Percentiles rank a stretch among this genome's conserved stretches.
These are phyloP conservation scores for Orussus abietinus DNA, from an alignment of 1,140 invertebrate genomes.

Conservation along the genomic window DNA sequence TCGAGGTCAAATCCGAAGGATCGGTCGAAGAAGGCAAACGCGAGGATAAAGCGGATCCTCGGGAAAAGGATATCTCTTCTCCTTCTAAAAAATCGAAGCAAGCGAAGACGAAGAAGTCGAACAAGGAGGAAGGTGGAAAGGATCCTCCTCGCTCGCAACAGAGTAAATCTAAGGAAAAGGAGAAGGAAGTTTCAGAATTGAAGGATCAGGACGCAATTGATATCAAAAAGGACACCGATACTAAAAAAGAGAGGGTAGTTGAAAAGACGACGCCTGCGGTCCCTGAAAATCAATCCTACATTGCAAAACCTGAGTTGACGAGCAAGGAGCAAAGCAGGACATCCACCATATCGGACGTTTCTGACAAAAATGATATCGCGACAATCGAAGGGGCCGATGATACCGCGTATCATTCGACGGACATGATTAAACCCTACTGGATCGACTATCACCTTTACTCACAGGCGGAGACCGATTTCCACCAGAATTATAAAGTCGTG, in stretches of 20 bases:
- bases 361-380: constrained; percentile 1
- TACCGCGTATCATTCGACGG: constrained; percentile 22
- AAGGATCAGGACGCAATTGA: no score
- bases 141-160: no score
- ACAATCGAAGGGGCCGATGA: not conserved
- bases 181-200: no score
- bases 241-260: no score
- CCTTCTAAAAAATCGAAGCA: not conserved
- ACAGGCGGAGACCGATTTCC: constrained; percentile 37
- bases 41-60: no score
- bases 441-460: constrained; percentile 35
- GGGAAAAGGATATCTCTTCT: no score
- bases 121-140: no score
- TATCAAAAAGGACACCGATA: no score
- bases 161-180: no score
- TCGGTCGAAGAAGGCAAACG: no score
- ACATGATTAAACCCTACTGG: constrained; percentile 40
- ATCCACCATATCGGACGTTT: no score
- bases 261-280: not conserved
- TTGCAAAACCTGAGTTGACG: not conserved
- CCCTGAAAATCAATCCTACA: not conserved
- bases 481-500: constrained; percentile 35
- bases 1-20: no score
- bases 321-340: not conserved
- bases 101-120: not conserved